Evolutionary conservation across 2,888 invertebrate species (phyloP).

Genomic region (Tetragnatha montana): DNA sequence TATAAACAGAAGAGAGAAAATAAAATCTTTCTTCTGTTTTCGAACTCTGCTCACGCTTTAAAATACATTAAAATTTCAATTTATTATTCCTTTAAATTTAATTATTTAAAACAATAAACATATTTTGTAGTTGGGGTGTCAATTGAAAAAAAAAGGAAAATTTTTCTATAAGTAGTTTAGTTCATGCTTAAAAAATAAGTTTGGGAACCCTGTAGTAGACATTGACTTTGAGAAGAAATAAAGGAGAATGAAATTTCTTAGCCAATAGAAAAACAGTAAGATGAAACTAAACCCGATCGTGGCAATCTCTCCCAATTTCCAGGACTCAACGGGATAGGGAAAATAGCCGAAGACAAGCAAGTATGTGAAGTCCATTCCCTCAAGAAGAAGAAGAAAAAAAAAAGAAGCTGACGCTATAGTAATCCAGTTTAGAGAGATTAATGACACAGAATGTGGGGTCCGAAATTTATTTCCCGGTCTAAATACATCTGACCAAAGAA

Average conservation of each 20-base stretch:
- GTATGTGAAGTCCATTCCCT: neutral
- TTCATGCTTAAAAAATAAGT: neutral
- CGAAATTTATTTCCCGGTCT: conserved; percentile 11
- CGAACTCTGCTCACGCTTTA: too few relatives aligned
- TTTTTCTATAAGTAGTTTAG: neutral
- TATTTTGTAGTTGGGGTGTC: neutral
- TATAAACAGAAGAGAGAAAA: too few relatives aligned
- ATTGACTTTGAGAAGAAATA: neutral
- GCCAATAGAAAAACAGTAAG: neutral
- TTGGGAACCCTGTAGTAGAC: neutral
- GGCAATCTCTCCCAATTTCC: neutral
- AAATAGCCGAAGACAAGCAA: conserved; percentile 3
- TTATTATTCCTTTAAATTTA: too few relatives aligned
- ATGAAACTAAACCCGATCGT: neutral
- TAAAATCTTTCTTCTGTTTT: too few relatives aligned
- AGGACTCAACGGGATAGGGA: neutral
- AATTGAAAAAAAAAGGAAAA: neutral
- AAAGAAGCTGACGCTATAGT: too few relatives aligned
- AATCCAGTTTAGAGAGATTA: conserved; percentile 20
- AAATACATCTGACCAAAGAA: conserved; percentile 23
- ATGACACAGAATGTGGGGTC: neutral
- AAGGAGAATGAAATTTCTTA: neutral
- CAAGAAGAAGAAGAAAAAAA: neutral
- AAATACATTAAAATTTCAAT: too few relatives aligned
- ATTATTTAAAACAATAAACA: too few relatives aligned